phyloP scores from a whole-genome alignment of 1,140 invertebrate genomes.

The Bombus ignitus region DNA sequence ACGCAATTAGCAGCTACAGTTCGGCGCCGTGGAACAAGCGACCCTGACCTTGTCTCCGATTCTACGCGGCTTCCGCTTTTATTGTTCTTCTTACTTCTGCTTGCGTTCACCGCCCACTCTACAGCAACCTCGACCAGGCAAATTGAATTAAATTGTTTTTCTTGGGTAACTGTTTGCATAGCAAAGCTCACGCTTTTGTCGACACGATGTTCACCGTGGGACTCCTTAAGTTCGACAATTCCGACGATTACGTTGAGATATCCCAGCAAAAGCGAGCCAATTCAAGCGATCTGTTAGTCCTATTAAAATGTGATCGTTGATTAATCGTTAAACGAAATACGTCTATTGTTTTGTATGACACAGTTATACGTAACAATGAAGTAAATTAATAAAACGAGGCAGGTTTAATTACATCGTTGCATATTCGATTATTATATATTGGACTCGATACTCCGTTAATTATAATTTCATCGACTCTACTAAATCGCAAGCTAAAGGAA shows the following conservation, averaged over 20 bases:
- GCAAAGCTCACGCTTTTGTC: background rate
- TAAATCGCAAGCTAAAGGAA: background rate
- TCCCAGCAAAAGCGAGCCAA: background rate
- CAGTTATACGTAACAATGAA: background rate
- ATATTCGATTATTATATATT: background rate
- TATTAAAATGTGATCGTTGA: background rate
- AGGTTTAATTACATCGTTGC: background rate
- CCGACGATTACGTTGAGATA: background rate
- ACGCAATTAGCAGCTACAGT: slow-evolving; percentile 14
- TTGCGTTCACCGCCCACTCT: background rate
- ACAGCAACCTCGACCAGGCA: background rate
- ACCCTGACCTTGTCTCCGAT: slow-evolving; percentile 12
- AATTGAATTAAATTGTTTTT: slow-evolving; percentile 34
- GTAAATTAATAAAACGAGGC: background rate
- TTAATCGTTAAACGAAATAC: too few species aligned
- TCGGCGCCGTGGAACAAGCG: background rate
- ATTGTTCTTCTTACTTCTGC: background rate
- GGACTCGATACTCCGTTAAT: background rate
- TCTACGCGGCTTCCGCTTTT: background rate
- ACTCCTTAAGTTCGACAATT: background rate
- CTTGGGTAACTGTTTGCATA: slow-evolving; percentile 9
- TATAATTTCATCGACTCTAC: background rate
- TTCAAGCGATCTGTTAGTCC: background rate
- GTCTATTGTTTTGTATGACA: too few species aligned
- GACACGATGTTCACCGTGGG: too few species aligned